A percentile compares a stretch with the other conserved stretches of the same genome.
Evolutionary conservation across 2,888 invertebrate genomes (phyloP).

Genomic region (Drosophila paranaensis): DNA sequence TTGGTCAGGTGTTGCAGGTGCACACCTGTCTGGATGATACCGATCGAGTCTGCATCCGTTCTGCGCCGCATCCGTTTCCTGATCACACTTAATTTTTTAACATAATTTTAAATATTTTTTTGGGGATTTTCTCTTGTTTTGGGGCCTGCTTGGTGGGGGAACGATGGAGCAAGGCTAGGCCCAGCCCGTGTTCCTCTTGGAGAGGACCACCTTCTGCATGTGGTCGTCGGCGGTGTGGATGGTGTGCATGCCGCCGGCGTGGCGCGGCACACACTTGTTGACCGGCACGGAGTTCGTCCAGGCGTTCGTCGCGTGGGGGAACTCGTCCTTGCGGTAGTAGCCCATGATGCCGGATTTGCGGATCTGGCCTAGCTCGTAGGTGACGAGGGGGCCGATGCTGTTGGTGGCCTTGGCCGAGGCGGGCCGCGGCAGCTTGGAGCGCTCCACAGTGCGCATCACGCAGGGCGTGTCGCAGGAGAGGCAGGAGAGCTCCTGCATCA

Average conservation of each 20-base stretch:
- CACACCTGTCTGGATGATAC: neutral
- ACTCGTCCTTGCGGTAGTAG: conserved; percentile 81
- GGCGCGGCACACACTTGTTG: conserved; percentile 85
- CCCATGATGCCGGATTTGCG: conserved; percentile 81
- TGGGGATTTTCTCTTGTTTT: neutral
- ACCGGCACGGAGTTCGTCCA: conserved; percentile 64
- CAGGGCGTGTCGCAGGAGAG: conserved; percentile 91
- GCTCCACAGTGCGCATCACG: conserved; percentile 88
- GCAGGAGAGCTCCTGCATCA: conserved; percentile 90
- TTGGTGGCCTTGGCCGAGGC: conserved; percentile 86
- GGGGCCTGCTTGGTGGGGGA: neutral
- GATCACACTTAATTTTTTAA: neutral
- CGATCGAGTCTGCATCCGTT: neutral
- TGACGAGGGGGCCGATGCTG: conserved; percentile 89
- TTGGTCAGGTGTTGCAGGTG: neutral
- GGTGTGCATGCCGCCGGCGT: conserved; percentile 92
- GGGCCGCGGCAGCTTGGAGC: conserved; percentile 85
- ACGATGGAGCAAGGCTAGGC: conserved; percentile 26
- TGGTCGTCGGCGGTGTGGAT: conserved; percentile 89
- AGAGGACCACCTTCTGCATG: conserved; percentile 84
- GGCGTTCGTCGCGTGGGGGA: conserved; percentile 71
- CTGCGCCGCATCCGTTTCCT: neutral
- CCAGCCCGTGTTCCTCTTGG: conserved; percentile 68
- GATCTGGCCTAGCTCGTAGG: conserved; percentile 88
- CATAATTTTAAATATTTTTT: conserved; percentile 8